phyloP scores from a whole-genome alignment of 1,140 invertebrate genomes.

The Cydia splendana region DNA sequence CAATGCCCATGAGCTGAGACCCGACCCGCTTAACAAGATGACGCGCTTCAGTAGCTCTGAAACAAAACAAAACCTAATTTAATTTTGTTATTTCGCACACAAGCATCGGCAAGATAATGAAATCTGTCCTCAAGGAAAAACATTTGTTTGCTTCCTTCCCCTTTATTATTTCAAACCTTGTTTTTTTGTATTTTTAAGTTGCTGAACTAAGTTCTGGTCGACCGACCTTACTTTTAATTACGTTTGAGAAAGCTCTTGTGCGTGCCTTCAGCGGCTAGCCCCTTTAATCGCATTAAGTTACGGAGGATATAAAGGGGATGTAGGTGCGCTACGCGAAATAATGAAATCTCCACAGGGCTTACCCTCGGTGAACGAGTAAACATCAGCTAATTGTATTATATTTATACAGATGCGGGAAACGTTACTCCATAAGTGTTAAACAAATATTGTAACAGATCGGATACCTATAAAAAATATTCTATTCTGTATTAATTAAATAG shows the following conservation, averaged over 20 bases:
- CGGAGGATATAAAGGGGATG: constrained; percentile 54
- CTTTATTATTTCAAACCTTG: constrained; percentile 31
- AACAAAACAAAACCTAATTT: constrained; percentile 73
- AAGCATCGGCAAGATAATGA: constrained; percentile 50
- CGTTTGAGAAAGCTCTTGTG: constrained; percentile 47
- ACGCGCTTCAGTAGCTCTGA: constrained; percentile 94
- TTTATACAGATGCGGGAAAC: neutral
- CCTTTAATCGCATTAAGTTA: constrained; percentile 66
- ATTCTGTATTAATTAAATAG: too few relatives aligned
- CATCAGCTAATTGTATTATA: constrained; percentile 33
- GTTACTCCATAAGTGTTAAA: neutral
- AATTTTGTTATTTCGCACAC: constrained; percentile 61
- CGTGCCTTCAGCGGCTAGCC: constrained; percentile 45
- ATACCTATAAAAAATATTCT: neutral
- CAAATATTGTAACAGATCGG: neutral
- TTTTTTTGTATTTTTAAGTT: constrained; percentile 35
- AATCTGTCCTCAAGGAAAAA: constrained; percentile 46
- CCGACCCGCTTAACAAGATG: constrained; percentile 96
- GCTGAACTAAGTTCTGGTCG: constrained; percentile 33
- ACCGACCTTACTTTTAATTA: constrained; percentile 51
- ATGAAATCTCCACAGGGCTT: constrained; percentile 59
- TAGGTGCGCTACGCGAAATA: constrained; percentile 51
- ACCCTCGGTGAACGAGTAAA: constrained; percentile 53
- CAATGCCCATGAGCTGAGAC: constrained; percentile 95
- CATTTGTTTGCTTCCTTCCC: constrained; percentile 40